Conservation (phyloP, 2,888 invertebrate species). For the Malthinus flaveolus region DNA sequence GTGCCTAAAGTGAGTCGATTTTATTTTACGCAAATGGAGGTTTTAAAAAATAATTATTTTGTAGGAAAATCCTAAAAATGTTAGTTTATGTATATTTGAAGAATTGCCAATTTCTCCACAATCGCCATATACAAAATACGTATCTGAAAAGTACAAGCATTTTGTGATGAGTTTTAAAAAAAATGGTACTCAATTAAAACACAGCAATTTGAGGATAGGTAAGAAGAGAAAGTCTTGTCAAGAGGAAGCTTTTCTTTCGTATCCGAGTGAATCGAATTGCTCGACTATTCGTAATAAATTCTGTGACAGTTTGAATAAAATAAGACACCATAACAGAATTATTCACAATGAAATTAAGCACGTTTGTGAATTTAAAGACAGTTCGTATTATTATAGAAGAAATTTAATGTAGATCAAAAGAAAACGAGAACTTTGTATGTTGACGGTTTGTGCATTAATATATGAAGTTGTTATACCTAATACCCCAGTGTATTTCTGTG, state of each 20-base stretch:
- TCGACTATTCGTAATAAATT: conserved; percentile 25
- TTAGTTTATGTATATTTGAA: conserved; percentile 36
- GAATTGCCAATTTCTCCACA: conserved; percentile 23
- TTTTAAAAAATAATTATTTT: conserved; percentile 15
- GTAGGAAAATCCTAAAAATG: conserved; percentile 37
- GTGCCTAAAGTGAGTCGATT: conserved; percentile 41
- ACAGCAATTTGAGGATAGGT: conserved; percentile 8
- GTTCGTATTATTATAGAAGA: conserved; percentile 22
- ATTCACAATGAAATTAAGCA: conserved; percentile 26
- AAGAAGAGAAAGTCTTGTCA: conserved; percentile 23
- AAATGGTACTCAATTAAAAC: conserved; percentile 25
- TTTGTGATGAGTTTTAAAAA: conserved; percentile 29
- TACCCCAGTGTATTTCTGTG: conserved; percentile 29
- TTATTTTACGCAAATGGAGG: not conserved
- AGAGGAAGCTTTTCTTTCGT: conserved; percentile 24
- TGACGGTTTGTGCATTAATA: conserved; percentile 21
- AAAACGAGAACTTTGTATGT: conserved; percentile 24
- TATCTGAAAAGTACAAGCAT: conserved; percentile 27
- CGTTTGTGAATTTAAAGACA: conserved; percentile 25
- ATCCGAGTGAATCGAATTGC: conserved; percentile 21
- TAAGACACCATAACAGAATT: conserved; percentile 21
- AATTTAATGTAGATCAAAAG: conserved; percentile 20
- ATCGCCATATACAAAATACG: conserved; percentile 26
- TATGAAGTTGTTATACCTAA: conserved; percentile 20
- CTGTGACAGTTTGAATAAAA: conserved; percentile 26